phyloP scores from a whole-genome alignment of 2,797 vertebrate species.

The Catostomus latipinnis region DNA sequence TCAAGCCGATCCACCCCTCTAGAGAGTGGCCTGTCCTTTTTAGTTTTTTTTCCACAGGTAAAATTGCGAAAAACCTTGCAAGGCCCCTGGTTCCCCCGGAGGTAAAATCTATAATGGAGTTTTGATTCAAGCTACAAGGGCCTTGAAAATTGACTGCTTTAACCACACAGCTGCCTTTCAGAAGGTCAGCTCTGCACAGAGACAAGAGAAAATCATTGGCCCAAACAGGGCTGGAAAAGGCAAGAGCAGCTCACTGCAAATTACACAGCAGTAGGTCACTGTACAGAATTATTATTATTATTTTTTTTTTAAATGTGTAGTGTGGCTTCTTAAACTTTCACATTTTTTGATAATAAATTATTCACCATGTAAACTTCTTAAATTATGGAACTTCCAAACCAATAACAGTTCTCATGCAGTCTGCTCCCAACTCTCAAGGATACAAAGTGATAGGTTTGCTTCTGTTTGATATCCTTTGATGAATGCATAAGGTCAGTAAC shows the following conservation, averaged over 20 bases:
- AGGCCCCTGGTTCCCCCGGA: conserved; percentile 78
- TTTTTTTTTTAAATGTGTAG: conserved; percentile 56
- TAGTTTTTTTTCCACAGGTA: conserved; percentile 82
- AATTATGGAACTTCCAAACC: conserved; percentile 36
- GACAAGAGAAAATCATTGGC: conserved; percentile 75
- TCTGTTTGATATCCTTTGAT: conserved; percentile 28
- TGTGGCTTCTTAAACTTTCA: conserved; percentile 55
- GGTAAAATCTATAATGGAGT: conserved; percentile 85
- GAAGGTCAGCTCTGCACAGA: conserved; percentile 77
- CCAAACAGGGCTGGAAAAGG: conserved; percentile 72
- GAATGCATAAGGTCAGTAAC: conserved; percentile 12
- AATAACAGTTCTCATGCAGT: conserved; percentile 16
- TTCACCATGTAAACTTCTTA: conserved; percentile 57
- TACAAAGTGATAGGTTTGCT: conserved; percentile 10
- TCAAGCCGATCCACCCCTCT: conserved; percentile 71
- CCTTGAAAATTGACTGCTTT: conserved; percentile 83
- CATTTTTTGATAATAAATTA: conserved; percentile 57
- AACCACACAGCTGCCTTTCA: conserved; percentile 77
- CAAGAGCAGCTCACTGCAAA: conserved; percentile 75
- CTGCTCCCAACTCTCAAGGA: conserved; percentile 30
- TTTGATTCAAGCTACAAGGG: conserved; percentile 79
- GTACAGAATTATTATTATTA: conserved; percentile 57
- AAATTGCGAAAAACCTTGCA: conserved; percentile 83
- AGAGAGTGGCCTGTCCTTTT: conserved; percentile 78
- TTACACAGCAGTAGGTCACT: conserved; percentile 73